Evolutionary conservation across 2,888 invertebrate species (phyloP).

Genomic region (Eledona agricola): DNA sequence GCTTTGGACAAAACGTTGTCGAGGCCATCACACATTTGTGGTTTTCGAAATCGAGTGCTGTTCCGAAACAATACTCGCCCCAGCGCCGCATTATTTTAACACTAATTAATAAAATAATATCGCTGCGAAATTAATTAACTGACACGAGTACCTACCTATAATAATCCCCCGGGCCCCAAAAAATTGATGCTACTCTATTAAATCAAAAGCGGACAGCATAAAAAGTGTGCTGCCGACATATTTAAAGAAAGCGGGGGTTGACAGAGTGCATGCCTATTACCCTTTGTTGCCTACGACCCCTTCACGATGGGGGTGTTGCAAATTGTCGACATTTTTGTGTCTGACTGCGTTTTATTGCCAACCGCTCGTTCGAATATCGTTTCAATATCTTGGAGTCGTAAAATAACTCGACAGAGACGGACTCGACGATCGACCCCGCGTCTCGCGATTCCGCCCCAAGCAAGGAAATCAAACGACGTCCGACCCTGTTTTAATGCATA

Average conservation of each 20-base stretch:
- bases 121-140: constrained; percentile 27
- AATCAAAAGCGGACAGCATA: constrained; percentile 34
- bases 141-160: constrained; percentile 12
- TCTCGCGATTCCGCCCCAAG: neutral
- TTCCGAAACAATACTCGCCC: neutral
- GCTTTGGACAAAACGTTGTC: constrained; percentile 21
- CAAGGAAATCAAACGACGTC: constrained; percentile 5
- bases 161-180: constrained; percentile 14
- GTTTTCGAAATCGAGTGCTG: constrained; percentile 10
- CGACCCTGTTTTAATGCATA: constrained; percentile 35
- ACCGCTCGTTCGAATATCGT: constrained; percentile 43
- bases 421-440: constrained; percentile 4
- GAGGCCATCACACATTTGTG: constrained; percentile 20
- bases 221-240: constrained; percentile 46
- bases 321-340: constrained; percentile 54
- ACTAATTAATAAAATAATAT: constrained; percentile 32
- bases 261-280: constrained; percentile 38
- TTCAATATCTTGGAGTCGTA: constrained; percentile 44
- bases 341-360: constrained; percentile 58
- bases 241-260: constrained; percentile 39
- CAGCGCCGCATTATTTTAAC: constrained; percentile 22
- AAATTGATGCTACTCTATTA: constrained; percentile 33
- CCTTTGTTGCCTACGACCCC: constrained; percentile 40
- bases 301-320: constrained; percentile 46
- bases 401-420: constrained; percentile 19